A percentile compares a stretch with the other conserved stretches of the same genome.
Evolutionary conservation across 1,140 invertebrate genomes (phyloP).

Genomic region (Lineus longissimus): DNA sequence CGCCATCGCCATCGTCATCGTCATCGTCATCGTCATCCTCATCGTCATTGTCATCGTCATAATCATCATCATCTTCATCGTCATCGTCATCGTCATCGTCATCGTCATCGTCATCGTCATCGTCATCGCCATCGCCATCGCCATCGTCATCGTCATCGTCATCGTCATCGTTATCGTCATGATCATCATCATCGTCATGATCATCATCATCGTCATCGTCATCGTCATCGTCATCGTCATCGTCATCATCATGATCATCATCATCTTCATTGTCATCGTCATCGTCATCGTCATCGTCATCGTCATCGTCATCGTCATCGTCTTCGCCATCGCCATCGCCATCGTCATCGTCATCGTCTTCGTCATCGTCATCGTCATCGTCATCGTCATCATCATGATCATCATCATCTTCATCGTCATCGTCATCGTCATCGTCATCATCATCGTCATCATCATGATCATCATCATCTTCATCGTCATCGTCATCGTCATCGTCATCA

Average conservation of each 20-base stretch:
- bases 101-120: not conserved
- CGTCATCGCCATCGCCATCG: slow-evolving; percentile 7
- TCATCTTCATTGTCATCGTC: slow-evolving; percentile 13
- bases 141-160: slow-evolving; percentile 19
- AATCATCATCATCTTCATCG: too few species aligned
- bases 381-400: slow-evolving; percentile 1
- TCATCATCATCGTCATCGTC: slow-evolving; percentile 20
- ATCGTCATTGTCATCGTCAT: too few species aligned
- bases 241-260: slow-evolving; percentile 1
- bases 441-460: not conserved
- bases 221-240: not conserved
- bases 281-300: slow-evolving; percentile 15
- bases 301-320: too few species aligned
- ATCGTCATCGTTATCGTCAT: slow-evolving; percentile 23
- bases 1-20: too few species aligned
- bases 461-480: not conserved
- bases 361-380: slow-evolving; percentile 14
- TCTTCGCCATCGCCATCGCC: too few species aligned
- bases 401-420: slow-evolving; percentile 8
- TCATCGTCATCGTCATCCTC: not conserved
- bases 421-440: not conserved
- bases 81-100: too few species aligned
- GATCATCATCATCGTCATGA: too few species aligned
- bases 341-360: slow-evolving; percentile 11
- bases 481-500: slow-evolving; percentile 15